Base-by-base conservation (phyloP, 2,113 vertebrate genomes). In the Sminthopsis crassicaudata region DNA sequence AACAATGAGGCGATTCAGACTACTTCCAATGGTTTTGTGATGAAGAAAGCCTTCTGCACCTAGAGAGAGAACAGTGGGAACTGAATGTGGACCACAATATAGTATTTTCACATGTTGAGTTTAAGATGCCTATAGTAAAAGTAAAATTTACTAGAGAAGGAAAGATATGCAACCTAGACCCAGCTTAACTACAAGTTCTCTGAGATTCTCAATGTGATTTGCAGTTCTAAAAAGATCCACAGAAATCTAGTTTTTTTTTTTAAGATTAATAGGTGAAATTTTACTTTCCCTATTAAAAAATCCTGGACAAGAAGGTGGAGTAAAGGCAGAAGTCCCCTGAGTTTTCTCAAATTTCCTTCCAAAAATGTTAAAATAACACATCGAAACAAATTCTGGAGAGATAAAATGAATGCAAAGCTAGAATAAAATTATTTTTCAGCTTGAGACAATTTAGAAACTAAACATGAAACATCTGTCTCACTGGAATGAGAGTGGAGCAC, bases 141-240 rank as follows among this genome's bases (percentile, higher is more conserved):
- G 30, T 91, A n/a, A 94, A 51, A 96, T 57, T 42, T 30, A 92
- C 19, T 42, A 90, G 0, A 95, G 90, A 89, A 96, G 36, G 55
- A 84, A 95, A 60, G 67, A 93, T 50, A 91, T 42, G 46, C 16
- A 95, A 93, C 76, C 42, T 46, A 60, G 50, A 94, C 12, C n/a
- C 46, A 8, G 19, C 1, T 84, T 84, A 42, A 84, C 16, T 84
- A 1, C 7, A 42, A 23, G 14, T 76, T 42, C 67, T 84, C 67
- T 84, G 67, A 84, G 67, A 42, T 84, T 42, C 16, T 84, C 19
- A 42, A 42, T 84, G 16, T 84, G 2, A 94, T 95, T 95, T 25
- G n/a, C 36, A 92, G 92, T 90, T 14, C n/a, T 90, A 54, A 46
- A 93, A 26, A 92, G 46, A 91, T 23, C 23, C 26, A 46, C 25